A percentile compares a stretch with the other conserved stretches of the same genome.
Conservation (phyloP, 2,113 vertebrate genomes). For the Misgurnus anguillicaudatus region DNA sequence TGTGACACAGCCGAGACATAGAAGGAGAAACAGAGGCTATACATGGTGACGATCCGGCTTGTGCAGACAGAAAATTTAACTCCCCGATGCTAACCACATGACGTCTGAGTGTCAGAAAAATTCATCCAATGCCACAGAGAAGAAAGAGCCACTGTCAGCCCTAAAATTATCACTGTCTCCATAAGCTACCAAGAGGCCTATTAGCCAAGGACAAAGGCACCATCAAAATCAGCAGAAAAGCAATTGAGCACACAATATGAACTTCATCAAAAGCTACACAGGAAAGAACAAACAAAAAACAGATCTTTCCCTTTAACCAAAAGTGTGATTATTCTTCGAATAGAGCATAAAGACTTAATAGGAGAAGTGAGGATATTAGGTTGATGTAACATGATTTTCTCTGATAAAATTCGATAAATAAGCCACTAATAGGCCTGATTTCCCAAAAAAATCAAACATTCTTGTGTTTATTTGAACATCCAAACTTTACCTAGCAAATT, state of each 20-base stretch:
- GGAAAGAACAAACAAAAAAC: background rate
- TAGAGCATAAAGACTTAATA: background rate
- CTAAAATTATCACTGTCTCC: background rate
- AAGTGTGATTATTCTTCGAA: background rate
- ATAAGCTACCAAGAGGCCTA: constrained; percentile 5
- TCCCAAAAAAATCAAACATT: too few relatives aligned
- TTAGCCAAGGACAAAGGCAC: constrained; percentile 7
- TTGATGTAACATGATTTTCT: too few relatives aligned
- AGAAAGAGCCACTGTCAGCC: background rate
- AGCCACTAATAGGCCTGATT: too few relatives aligned
- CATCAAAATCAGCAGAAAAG: background rate
- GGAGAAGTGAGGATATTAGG: too few relatives aligned
- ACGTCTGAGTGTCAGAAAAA: constrained; percentile 8
- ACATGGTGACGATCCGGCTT: constrained; percentile 17
- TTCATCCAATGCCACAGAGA: background rate
- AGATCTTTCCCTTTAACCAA: background rate
- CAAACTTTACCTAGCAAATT: too few relatives aligned
- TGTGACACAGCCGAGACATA: constrained; percentile 34
- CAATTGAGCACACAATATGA: constrained; percentile 15
- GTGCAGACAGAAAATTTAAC: constrained; percentile 6
- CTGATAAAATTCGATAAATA: too few relatives aligned
- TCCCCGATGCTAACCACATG: constrained; percentile 19
- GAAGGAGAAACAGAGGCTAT: constrained; percentile 15
- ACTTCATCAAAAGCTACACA: background rate
- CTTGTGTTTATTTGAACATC: too few relatives aligned